Evolutionary conservation across 2,888 invertebrate species (phyloP), one percentile per base, ranked within the genome.

Genomic region (Adelphocoris suturalis): DNA sequence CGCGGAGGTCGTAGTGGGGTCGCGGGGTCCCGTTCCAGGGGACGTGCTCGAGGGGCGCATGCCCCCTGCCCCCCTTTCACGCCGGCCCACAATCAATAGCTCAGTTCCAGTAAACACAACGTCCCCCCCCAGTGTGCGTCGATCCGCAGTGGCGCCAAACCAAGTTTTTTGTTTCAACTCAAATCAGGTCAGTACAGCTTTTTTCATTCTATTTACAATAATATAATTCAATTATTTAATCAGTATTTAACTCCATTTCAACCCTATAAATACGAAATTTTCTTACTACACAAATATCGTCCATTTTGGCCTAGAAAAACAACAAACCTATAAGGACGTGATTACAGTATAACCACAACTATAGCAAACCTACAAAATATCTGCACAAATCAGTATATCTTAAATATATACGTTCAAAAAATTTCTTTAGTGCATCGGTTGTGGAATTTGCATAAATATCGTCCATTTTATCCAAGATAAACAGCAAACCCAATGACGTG

Each of bases 71-170:
- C 78, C 47, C 78, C 78, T 47, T 46, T 46, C 16, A 14, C 9
- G 46, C 46, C 46, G 78, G 78, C 75, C 78, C 78, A 68, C 68
- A 78, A 78, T 78, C 78, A 78, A 78, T 78, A 78, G 78, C 78
- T 19, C 78, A 46, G 47, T 46, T 47, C 78, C 78, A 78, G 78
- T 78, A 78, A 78, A 78, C 78, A 78, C n/a, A 78, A 78, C 5
- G 68, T 78, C 78, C 37, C 78, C 78, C 78, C 78, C 78, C 28
- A 28, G 78, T 78, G 46, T 28, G 28, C 37, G 78, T 47, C 78
- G 28, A 47, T 78, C 78, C 46, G 78, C 78, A 78, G 78, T 78
- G 78, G 37, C 78, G 78, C 78, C 78, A 47, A 78, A 46, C 46
- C 37, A 28, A 37, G 37, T 78, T 78, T 76, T 76, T 61, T 52